Conservation (phyloP, 2,797 vertebrate species). For the Delichon dasypus region DNA sequence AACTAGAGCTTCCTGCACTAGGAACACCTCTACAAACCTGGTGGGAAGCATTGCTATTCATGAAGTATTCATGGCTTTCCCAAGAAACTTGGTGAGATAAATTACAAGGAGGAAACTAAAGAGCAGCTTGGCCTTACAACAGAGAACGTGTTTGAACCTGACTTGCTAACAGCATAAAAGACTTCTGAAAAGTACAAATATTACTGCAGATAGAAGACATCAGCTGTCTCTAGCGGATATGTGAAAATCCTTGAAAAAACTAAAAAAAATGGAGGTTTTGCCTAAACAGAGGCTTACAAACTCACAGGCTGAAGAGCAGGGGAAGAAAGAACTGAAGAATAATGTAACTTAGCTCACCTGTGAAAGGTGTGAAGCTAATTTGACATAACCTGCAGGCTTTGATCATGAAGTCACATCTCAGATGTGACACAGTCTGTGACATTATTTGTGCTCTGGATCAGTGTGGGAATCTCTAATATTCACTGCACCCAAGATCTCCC, state of each 20-base stretch:
- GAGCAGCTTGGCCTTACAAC: not conserved
- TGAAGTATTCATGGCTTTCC: not conserved
- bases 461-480: not conserved
- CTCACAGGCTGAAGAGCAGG: not conserved
- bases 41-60: not conserved
- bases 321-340: not conserved
- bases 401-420: not conserved
- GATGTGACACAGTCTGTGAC: not conserved
- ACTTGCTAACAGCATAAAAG: not conserved
- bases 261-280: not conserved
- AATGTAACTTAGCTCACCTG: not conserved
- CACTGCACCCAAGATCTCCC: not conserved
- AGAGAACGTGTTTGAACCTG: not conserved
- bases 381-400: not conserved
- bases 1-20: not conserved
- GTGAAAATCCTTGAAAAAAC: not conserved
- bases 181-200: not conserved
- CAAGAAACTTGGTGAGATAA: not conserved
- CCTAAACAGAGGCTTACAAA: not conserved
- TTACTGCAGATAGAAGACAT: not conserved
- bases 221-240: not conserved
- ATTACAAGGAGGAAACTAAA: not conserved
- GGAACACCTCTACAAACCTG: not conserved
- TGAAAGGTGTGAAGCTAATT: not conserved
- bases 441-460: not conserved